phyloP scores from a whole-genome alignment of 2,113 vertebrate species.

The Ranitomeya variabilis region DNA sequence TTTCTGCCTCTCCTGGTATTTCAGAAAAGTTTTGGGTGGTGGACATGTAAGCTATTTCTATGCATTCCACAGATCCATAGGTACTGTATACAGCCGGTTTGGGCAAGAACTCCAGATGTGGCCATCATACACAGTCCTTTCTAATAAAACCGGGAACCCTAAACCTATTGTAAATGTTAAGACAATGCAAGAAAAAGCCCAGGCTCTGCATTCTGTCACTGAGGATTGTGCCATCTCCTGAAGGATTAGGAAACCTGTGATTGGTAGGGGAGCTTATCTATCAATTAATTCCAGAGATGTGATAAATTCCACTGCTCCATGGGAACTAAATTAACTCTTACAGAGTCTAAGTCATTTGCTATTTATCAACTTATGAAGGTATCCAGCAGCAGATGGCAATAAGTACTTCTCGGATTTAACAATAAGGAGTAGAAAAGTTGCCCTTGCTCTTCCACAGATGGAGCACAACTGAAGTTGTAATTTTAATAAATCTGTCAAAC shows the following conservation, averaged over 20 bases:
- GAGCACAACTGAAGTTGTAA: background rate
- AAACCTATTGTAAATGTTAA: slow-evolving; percentile 52
- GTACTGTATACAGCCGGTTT: background rate
- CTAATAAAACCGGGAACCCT: slow-evolving; percentile 34
- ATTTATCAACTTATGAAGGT: background rate
- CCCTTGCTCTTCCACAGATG: background rate
- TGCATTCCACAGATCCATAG: too few species aligned
- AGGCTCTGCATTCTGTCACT: slow-evolving; percentile 32
- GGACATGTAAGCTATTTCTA: background rate
- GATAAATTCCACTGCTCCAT: slow-evolving; percentile 37
- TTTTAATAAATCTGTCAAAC: background rate
- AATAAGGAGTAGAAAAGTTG: background rate
- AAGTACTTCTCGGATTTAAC: background rate
- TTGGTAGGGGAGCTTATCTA: slow-evolving; percentile 22
- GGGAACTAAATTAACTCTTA: slow-evolving; percentile 24
- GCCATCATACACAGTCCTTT: background rate
- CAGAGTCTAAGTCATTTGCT: background rate
- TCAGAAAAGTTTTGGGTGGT: background rate
- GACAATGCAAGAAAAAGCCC: slow-evolving; percentile 31
- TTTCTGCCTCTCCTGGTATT: background rate
- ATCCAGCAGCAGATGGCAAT: background rate
- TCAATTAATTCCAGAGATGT: slow-evolving; percentile 39
- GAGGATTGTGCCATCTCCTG: slow-evolving; percentile 23
- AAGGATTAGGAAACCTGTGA: slow-evolving; percentile 29
- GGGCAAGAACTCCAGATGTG: background rate